Evolutionary conservation across 2,888 invertebrate genomes (phyloP).

Genomic region (Cephus pulcher): DNA sequence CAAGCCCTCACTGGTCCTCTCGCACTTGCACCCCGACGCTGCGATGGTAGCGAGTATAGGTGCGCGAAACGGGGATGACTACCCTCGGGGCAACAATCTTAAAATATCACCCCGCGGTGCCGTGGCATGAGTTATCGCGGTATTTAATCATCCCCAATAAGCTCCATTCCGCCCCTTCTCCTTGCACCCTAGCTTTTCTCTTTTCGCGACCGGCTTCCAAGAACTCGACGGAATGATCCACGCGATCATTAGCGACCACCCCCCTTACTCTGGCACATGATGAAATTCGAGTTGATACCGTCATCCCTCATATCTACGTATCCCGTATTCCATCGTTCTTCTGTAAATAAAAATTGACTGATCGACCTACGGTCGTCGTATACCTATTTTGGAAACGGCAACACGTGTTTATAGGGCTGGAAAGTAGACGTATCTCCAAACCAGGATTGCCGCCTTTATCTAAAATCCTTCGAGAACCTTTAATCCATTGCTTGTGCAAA

Average conservation of each 20-base stretch:
- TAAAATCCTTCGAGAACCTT: not conserved
- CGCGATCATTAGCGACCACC: not conserved
- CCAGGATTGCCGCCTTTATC: not conserved
- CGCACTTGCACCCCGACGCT: conserved; percentile 20
- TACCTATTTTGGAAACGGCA: not conserved
- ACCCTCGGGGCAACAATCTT: conserved; percentile 49
- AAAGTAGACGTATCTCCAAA: not conserved
- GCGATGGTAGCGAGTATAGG: conserved; percentile 1
- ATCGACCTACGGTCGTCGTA: not conserved
- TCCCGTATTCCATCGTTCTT: not conserved
- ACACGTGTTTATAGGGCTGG: not conserved
- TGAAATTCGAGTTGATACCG: not conserved
- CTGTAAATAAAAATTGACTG: not conserved
- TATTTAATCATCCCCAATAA: conserved; percentile 60
- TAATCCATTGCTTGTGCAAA: not conserved
- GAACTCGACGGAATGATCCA: not conserved
- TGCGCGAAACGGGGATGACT: conserved; percentile 24
- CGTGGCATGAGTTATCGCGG: conserved; percentile 52
- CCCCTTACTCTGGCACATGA: conserved; percentile 4
- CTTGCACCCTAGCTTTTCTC: not conserved
- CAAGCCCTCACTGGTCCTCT: conserved; percentile 10
- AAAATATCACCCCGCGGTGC: conserved; percentile 53
- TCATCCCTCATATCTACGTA: not conserved
- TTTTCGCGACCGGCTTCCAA: not conserved
- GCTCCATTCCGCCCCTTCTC: conserved; percentile 24